Evolutionary conservation across 2,888 invertebrate species (phyloP), one percentile per base, ranked within the genome.

Genomic region (Choristoneura rosaceana): DNA sequence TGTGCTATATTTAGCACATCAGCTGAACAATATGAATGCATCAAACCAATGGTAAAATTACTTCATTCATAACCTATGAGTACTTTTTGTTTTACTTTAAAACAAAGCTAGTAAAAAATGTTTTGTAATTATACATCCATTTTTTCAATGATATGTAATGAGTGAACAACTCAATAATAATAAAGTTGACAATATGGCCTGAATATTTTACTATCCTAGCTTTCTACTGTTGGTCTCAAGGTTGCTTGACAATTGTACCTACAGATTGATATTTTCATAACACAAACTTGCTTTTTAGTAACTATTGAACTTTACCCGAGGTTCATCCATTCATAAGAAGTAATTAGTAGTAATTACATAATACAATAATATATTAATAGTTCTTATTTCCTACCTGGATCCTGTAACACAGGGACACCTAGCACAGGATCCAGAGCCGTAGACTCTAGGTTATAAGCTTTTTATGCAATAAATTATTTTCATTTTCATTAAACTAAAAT

Each of bases 1-100:
- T 75, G 68, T 55, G 74, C 74, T 77, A 75, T 73, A 76, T 73
- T 74, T 71, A 74, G 74, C 66, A 74, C 75, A 70, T 74, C 75
- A 77, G 64, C 74, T 75, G 70, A 74, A 61, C 70, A 74, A 70
- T 74, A 73, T 70, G 62, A 74, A 63, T 67, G 66, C 76, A 71
- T 58, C 41, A 63, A 63, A 58, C 58, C 47, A 71, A 68, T 68
- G 58, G 41, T 43, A 52, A 52, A 47, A 52, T 60, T 10, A 62
- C 38, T 55, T 41, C 58, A 71, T 63, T 60, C 33, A 47, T 71
- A 71, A 68, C 67, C 66, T 71, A 67, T 63, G 25, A 55, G 55
- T 25, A 65, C 12, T 58, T 47, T 55, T 59, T 50, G 25, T n/a
- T 15, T n/a, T 15, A n/a, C 50, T 15, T 50, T 50, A 50, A 33